Percentiles rank a stretch among this genome's conserved stretches.
Evolutionary conservation across 1,140 invertebrate species (phyloP).

Genomic region (Pseudomyrmex cubaensis): DNA sequence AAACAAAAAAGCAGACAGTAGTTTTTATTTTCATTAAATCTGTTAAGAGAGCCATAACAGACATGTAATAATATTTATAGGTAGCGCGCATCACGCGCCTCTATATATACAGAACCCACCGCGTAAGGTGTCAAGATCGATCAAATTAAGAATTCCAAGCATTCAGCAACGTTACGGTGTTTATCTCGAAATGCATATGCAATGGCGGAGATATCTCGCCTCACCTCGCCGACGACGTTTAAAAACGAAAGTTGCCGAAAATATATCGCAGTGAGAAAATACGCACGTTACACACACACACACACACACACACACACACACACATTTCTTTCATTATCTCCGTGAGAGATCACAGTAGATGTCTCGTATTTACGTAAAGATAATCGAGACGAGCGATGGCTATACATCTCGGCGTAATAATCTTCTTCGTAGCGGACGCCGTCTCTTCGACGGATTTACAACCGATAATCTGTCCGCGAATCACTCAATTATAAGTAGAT

Average conservation of each 20-base stretch:
- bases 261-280: constrained; percentile 8
- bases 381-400: constrained; percentile 60
- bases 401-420: background rate
- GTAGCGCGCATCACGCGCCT: background rate
- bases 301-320: background rate
- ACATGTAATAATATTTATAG: background rate
- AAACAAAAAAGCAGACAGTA: too few relatives aligned
- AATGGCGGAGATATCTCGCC: constrained; percentile 1
- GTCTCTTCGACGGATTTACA: background rate
- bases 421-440: background rate
- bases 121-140: constrained; percentile 8
- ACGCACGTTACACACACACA: constrained; percentile 23
- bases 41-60: too few relatives aligned
- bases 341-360: constrained; percentile 25
- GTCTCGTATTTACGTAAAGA: constrained; percentile 35
- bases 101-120: background rate
- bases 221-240: background rate
- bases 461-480: constrained; percentile 21
- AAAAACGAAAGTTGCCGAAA: constrained; percentile 23
- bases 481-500: constrained; percentile 1
- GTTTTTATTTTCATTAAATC: too few relatives aligned
- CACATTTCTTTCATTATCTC: constrained; percentile 35
- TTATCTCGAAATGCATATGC: constrained; percentile 25
- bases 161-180: constrained; percentile 31
- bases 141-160: constrained; percentile 46